Evolutionary conservation across 2,888 invertebrate species (phyloP), one percentile per base, ranked within the genome.

Genomic region (Junonia oenone): DNA sequence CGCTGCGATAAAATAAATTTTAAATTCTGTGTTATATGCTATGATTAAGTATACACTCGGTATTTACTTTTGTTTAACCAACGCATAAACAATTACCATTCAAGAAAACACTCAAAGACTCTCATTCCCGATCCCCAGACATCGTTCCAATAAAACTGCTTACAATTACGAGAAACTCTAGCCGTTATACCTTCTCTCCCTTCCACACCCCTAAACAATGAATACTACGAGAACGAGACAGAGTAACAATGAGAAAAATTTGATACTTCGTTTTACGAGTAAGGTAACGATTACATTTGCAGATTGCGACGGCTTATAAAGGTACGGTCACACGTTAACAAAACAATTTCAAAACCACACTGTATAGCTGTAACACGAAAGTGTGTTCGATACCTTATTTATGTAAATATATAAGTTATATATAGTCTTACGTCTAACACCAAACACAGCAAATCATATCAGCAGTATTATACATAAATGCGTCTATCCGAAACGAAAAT

Each of bases 401-500:
- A 37, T 33, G 6, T 45, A 46, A 11, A 11, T 22, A 40, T 19
- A 1, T 3, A 40, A 22, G 9, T 60, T 61, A 57, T 63, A 63
- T 63, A 63, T 64, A 59, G 65, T 50, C 63, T 66, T 80, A 80
- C 53, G 58, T 61, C 80, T 84, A 86, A 88, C 87, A 88, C 68
- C 87, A 83, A 88, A 88, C 85, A 85, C 78, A 54, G 84, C 87
- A 88, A 87, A 78, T 65, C 45, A 86, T 78, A 59, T 66, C 63
- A 80, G 81, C 81, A 60, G 66, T 80, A 73, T 79, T 15, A 61
- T 83, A 85, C 83, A 85, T 73, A 70, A 71, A 78, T 68, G 84
- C 83, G 37, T 68, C 51, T 64, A 65, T 62, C 60, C 40, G 65
- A 70, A 69, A 51, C 55, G n/a, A 63, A n/a, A 66, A 66, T 56